Conservation (phyloP, 1,140 invertebrate species). For the Magallana ariakensis region DNA sequence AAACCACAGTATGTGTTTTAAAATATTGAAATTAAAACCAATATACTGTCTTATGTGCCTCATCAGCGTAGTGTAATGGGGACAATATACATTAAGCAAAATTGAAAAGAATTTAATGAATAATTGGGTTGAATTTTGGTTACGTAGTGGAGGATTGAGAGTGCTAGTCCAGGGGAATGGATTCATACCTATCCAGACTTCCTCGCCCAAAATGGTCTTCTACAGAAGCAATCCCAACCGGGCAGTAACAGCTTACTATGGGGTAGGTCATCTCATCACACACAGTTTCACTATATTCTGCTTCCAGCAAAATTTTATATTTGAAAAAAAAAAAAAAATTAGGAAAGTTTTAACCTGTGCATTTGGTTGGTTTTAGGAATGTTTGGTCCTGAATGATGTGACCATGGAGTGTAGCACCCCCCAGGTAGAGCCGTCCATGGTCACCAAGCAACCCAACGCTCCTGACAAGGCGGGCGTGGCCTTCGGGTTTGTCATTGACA, state of each 20-base stretch:
- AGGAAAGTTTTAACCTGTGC: too few species aligned
- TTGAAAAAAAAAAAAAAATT: too few species aligned
- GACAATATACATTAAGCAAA: too few species aligned
- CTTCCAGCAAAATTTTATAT: too few species aligned
- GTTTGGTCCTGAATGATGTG: conserved; percentile 21
- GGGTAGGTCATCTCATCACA: neutral
- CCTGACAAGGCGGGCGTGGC: conserved; percentile 81
- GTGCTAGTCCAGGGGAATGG: conserved; percentile 33
- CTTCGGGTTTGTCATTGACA: conserved; percentile 97
- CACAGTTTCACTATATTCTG: neutral
- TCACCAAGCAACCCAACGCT: neutral
- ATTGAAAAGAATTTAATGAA: too few species aligned
- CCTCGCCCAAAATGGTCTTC: conserved; percentile 18
- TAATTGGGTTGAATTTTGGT: too few species aligned
- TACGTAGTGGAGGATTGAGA: conserved; percentile 36
- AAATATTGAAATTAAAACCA: too few species aligned
- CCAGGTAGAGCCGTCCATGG: neutral
- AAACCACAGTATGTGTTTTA: too few species aligned
- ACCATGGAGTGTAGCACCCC: conserved; percentile 30
- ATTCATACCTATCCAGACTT: conserved; percentile 16
- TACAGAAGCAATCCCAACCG: neutral
- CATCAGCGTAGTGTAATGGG: too few species aligned
- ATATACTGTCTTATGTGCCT: too few species aligned
- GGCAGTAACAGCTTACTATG: neutral
- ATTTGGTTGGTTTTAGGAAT: conserved; percentile 38